Evolutionary conservation across 2,888 invertebrate species (phyloP), one percentile per base, ranked within the genome.

Genomic region (Phortica okadai): DNA sequence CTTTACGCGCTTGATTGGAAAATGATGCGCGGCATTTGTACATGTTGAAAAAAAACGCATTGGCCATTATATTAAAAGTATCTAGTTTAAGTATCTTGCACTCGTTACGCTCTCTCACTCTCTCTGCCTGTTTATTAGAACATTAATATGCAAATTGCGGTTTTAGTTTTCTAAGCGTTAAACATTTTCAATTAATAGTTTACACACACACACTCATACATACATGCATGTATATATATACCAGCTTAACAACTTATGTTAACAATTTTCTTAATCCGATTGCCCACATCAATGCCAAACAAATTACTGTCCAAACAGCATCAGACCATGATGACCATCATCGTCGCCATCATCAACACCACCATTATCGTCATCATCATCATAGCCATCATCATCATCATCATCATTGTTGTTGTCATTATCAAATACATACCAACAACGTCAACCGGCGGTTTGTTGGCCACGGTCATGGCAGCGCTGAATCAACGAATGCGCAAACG

Each of bases 181-280:
- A 81, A 81, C 78, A 85, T 85, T 87, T 87, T 85, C 85, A 85
- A 85, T 85, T 85, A 85, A 85, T 85, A 87, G 85, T 86, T 84
- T 33, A 86, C 86, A 87, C 86, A 59, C n/a, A 59, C 59, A 59
- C 21, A 50, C 50, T 5, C 50, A 14, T 3, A 50, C 50, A 50
- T 6, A 6, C 21, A 59, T 59, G n/a, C 21, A 59, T 6, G 6
- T 16, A n/a, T 59, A 59, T n/a, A 58, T 58, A 58, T n/a, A 45
- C 45, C 6, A 10, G 7, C 50, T 50, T 8, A 14, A 11, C 50
- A 50, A 50, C 50, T 74, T 16, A 74, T 66, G 74, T 70, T 25
- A 50, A 70, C 70, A 70, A 70, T 70, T 70, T 45, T 73, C 69
- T 21, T 77, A 75, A 76, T 74, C 59, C 73, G 64, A 74, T 70